Evolutionary conservation across 1,140 invertebrate genomes (phyloP), one percentile per base, ranked within the genome.

Genomic region (Hylaeus anthracinus): DNA sequence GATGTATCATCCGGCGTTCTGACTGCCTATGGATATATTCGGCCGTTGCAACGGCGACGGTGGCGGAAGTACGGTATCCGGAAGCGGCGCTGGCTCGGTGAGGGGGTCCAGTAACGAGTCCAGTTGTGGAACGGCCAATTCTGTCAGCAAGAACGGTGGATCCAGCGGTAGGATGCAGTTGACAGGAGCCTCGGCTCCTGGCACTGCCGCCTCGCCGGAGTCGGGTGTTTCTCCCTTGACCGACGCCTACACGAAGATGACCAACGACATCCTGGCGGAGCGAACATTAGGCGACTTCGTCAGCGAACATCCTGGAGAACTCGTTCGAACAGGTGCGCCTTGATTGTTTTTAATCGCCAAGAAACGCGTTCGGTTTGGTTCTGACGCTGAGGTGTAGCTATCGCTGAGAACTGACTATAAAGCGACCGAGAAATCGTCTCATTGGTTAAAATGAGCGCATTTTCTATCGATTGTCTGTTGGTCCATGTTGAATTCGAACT

Each of bases 241-340:
- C 90, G 97, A 97, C 91, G 97, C 97, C 39, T 97, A 97, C 92
- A 97, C 96, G 3, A 97, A 97, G 92, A 97, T 97, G 97, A 97
- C 97, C 39, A 97, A 96, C 3, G 97, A 97, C 89, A 97, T 97
- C 63, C 94, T 97, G 85, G 97, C 97, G 1, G 97, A 98, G 90
- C 94, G 97, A 75, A 97, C 97, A 0, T 92, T 98, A n/a, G 97
- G 97, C 56, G 97, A 98, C 90, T 98, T 98, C 86, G 94, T 98
- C 48, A 97, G 97, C 75, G 98, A 99, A 90, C 98, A 98, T 94
- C 97, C 96, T 0, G 97, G 97, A 4, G 98, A 99, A 92, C 94
- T 99, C 81, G 97, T 99, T 79, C 94, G 98, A 88, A 99, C 98
- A 14, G 98, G 98, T 82, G 72, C 90, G 88, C 26, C 12, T 53